phyloP scores from a whole-genome alignment of 2,888 invertebrate species.

The Clunio marinus region DNA sequence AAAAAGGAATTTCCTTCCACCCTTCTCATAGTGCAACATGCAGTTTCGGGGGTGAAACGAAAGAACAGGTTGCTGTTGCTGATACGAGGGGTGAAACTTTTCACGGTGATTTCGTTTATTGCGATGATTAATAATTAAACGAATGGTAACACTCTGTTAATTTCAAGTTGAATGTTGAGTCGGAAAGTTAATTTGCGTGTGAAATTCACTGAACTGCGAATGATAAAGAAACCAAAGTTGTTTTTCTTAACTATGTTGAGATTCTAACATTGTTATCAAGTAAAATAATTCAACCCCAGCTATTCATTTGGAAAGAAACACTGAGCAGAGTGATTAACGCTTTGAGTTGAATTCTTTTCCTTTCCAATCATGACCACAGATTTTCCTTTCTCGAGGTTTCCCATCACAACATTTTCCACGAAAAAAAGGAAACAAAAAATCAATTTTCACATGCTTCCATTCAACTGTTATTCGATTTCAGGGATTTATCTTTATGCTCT shows the following conservation, averaged over 20 bases:
- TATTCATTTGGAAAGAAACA: neutral
- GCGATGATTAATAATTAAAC: conserved; percentile 35
- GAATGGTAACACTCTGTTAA: conserved; percentile 22
- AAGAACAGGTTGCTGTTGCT: neutral
- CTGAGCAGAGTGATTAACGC: neutral
- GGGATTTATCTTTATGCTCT: conserved; percentile 39
- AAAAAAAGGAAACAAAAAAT: neutral
- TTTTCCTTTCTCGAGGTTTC: neutral
- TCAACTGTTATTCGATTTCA: conserved; percentile 32
- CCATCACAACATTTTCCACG: neutral
- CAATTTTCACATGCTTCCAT: conserved; percentile 24
- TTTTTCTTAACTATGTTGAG: neutral
- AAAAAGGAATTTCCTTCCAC: conserved; percentile 3
- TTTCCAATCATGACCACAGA: neutral
- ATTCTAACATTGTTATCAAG: no score
- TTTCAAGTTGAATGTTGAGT: conserved; percentile 14
- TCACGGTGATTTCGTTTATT: neutral
- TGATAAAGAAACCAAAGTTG: neutral
- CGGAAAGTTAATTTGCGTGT: conserved; percentile 24
- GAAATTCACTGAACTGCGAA: conserved; percentile 9
- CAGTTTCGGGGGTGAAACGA: neutral
- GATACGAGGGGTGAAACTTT: neutral
- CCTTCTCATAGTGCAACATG: conserved; percentile 11
- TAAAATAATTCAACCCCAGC: conserved; percentile 1
- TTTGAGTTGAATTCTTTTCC: neutral